Evolutionary conservation across 1,140 invertebrate species (phyloP), one percentile per base, ranked within the genome.

Genomic region (Popillia japonica): DNA sequence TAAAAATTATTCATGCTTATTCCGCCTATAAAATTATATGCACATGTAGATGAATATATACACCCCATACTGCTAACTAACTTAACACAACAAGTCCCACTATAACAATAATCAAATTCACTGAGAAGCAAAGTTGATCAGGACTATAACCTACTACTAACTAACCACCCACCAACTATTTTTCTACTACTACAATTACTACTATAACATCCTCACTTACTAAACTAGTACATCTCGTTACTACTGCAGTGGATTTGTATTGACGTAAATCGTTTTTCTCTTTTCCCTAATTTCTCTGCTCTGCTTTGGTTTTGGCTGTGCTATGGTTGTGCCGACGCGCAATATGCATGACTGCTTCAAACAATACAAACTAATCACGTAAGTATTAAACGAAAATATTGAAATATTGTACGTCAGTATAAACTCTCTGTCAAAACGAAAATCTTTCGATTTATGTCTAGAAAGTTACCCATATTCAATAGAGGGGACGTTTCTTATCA

Each of bases 251-350:
- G 77, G 83, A 84, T 80, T 80, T 83, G 80, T 86, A 86, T 87
- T 87, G 83, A 87, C 84, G 86, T 86, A 90, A 89, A 87, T 86
- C 84, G 85, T 88, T 91, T 91, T 91, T 90, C 89, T 90, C 88
- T 91, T 92, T 91, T 91, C 89, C 89, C 90, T 89, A 90, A 90
- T 91, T 91, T 91, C 90, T 91, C 90, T 92, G 90, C 91, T 92
- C 91, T 92, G 91, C 91, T 92, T 92, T 88, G 90, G 90, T 90
- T 90, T 90, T 92, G 91, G 88, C 88, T 88, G 86, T 88, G 86
- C 87, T 86, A 91, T 91, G 91, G 91, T 92, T 83, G 84, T 91
- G 89, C 91, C 90, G 90, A 89, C 90, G 90, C 89, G 61, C 61
- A 68, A 68, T 27, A 90, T 92, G 91, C 91, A 92, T 92, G 91